Percentiles rank a stretch among this genome's conserved stretches.
These are phyloP conservation scores for Muscidifurax raptorellus DNA, from an alignment of 1,140 invertebrate genomes.

Conservation along the genomic window DNA sequence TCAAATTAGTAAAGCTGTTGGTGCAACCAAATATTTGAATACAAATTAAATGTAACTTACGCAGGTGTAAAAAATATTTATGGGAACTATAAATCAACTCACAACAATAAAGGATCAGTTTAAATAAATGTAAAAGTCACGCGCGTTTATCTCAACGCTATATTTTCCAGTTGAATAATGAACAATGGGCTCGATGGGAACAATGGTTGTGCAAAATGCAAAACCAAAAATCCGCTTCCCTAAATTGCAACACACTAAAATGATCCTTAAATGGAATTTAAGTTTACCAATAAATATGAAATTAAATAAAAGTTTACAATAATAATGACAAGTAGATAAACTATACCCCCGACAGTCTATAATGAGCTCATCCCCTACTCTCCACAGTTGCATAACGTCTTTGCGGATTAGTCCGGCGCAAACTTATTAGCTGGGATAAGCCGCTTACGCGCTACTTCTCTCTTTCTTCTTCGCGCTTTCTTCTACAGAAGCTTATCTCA, in stretches of 20 bases:
- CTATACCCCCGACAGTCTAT: no score
- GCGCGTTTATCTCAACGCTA: neutral
- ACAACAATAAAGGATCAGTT: neutral
- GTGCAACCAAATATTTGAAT: no score
- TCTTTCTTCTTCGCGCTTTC: neutral
- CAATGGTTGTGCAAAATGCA: neutral
- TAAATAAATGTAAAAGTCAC: neutral
- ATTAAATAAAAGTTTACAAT: no score
- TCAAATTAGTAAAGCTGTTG: no score
- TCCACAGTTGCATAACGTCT: no score
- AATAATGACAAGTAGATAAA: no score
- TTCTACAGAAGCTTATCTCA: neutral
- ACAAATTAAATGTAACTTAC: no score
- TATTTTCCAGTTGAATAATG: neutral
- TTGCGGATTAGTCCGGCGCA: neutral
- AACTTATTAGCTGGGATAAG: constrained; percentile 7
- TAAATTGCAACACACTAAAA: no score
- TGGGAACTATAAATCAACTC: neutral
- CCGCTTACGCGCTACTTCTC: neutral
- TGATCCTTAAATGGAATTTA: no score
- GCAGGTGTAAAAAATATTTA: neutral
- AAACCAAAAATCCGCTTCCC: neutral
- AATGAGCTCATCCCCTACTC: no score
- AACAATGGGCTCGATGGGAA: neutral
- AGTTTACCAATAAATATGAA: no score